Evolutionary conservation across 23 tunicate genomes (phyloP).

Genomic region (Clavelina lepadiformis): DNA sequence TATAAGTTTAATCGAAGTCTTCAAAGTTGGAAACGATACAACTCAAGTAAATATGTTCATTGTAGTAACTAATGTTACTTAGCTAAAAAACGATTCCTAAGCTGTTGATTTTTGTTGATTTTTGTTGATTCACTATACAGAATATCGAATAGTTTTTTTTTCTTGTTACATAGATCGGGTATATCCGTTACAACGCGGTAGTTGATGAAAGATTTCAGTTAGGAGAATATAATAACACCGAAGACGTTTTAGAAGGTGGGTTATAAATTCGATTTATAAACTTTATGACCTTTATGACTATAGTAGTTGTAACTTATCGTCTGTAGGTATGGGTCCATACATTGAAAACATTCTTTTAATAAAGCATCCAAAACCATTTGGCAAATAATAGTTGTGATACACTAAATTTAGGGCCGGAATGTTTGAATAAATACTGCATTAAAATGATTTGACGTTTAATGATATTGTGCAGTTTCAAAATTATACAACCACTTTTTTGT

Average conservation of each 20-base stretch:
- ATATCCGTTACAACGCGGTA: constrained; percentile 6
- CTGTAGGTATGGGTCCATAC: no score
- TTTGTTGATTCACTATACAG: not conserved
- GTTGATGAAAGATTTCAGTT: constrained; percentile 14
- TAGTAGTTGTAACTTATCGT: no score
- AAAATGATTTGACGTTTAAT: not conserved
- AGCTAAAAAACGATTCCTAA: not conserved
- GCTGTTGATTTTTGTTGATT: no score
- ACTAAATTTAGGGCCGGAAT: no score
- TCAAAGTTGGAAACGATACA: no score
- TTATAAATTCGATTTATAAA: not conserved
- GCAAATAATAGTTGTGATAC: no score
- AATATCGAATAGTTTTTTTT: not conserved
- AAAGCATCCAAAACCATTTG: no score
- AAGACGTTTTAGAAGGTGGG: constrained; percentile 12
- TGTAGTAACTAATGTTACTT: constrained; percentile 7
- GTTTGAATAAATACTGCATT: no score
- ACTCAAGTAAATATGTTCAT: not conserved
- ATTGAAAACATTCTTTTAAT: no score
- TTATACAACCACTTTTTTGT: not conserved
- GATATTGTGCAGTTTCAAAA: not conserved
- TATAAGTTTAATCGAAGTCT: not conserved
- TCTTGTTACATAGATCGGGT: constrained; percentile 13
- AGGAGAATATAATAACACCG: not conserved
- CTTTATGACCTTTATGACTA: no score